phyloP scores from a whole-genome alignment of 2,113 vertebrate genomes.

The Phrynosoma platyrhinos region DNA sequence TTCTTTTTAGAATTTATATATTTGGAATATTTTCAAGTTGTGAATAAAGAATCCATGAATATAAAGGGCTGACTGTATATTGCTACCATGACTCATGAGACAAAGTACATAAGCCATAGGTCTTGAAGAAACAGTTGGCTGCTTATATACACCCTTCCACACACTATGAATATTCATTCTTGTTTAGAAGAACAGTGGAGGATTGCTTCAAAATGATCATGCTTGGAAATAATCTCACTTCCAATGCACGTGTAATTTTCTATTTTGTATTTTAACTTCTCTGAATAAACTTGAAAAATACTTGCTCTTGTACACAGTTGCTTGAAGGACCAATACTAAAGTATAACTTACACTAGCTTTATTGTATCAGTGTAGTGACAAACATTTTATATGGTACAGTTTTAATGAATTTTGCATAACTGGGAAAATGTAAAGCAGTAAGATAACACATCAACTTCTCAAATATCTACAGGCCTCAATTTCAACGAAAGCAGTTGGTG shows the following conservation, averaged over 20 bases:
- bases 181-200: too few relatives aligned
- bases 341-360: background rate
- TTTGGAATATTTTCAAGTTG: too few relatives aligned
- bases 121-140: background rate
- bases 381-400: background rate
- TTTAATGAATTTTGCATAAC: background rate
- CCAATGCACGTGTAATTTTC: background rate
- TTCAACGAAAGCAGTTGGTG: background rate
- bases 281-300: background rate
- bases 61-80: too few relatives aligned
- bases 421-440: background rate
- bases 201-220: background rate
- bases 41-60: too few relatives aligned
- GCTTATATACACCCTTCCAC: background rate
- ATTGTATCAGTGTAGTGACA: background rate
- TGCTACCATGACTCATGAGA: background rate
- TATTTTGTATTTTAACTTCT: background rate
- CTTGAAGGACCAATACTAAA: too few relatives aligned
- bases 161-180: background rate
- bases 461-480: background rate
- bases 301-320: background rate
- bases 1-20: too few relatives aligned
- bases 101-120: background rate
- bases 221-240: background rate
- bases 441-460: background rate